A percentile compares a stretch with the other conserved stretches of the same genome.
These are phyloP conservation scores for Trachemys scripta DNA, from an alignment of 2,113 vertebrate genomes.

Conservation along the genomic window DNA sequence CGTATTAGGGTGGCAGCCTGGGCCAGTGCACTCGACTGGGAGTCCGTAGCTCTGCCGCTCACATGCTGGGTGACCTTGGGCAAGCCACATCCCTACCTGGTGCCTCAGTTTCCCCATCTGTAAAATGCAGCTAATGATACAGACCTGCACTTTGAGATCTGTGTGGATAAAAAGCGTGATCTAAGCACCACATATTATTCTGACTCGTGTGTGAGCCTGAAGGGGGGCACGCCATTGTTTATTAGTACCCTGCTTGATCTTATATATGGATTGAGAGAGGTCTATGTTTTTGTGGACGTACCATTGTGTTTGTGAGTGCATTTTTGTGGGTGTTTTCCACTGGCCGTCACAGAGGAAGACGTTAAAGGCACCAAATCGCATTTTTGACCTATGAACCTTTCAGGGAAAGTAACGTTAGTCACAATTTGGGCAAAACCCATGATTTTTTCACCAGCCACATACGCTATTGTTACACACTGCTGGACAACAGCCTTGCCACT, in stretches of 20 bases:
- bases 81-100: background rate
- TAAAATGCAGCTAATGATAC: background rate
- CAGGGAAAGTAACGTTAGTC: background rate
- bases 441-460: background rate
- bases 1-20: background rate
- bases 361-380: background rate
- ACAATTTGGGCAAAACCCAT: background rate
- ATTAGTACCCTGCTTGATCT: background rate
- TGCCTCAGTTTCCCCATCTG: background rate
- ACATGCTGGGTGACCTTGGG: background rate
- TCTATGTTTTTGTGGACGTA: background rate
- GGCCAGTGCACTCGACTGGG: background rate
- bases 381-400: background rate
- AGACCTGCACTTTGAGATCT: background rate
- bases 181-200: background rate
- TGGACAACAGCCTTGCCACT: background rate
- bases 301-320: background rate
- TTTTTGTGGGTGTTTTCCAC: background rate
- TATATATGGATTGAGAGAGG: background rate
- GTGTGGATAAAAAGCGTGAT: background rate
- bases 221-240: background rate
- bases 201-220: background rate
- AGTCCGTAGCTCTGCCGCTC: background rate
- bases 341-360: background rate
- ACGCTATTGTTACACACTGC: background rate